Conservation (phyloP, 2,797 vertebrate species). For the Tragelaphus oryx region DNA sequence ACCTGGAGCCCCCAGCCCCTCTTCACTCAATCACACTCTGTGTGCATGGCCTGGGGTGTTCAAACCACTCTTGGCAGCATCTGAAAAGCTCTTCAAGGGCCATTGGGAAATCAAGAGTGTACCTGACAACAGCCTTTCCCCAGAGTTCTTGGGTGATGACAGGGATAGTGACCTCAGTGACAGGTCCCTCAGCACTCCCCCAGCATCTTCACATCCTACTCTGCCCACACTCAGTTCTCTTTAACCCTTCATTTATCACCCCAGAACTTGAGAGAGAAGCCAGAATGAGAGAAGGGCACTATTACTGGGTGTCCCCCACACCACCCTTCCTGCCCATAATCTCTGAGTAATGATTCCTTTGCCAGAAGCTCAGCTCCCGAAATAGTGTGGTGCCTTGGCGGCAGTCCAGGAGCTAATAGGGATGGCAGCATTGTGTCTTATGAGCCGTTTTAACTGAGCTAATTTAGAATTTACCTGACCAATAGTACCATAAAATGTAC, state of each 20-base stretch:
- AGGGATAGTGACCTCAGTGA: background rate
- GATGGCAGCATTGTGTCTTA: slow-evolving; percentile 63
- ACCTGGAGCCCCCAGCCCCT: background rate
- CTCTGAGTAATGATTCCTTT: slow-evolving; percentile 59
- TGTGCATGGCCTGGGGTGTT: background rate
- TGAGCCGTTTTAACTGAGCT: slow-evolving; percentile 68
- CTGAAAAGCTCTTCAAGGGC: background rate
- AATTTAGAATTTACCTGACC: slow-evolving; percentile 74
- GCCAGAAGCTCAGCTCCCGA: slow-evolving; percentile 43
- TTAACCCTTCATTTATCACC: background rate
- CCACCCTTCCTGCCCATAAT: background rate
- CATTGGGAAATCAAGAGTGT: background rate
- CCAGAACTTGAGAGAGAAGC: background rate
- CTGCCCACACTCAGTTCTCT: background rate
- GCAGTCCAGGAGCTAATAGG: slow-evolving; percentile 65
- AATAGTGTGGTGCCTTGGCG: slow-evolving; percentile 61
- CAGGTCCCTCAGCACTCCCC: background rate
- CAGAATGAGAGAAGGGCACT: background rate
- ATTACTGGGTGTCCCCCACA: background rate
- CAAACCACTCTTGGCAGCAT: background rate
- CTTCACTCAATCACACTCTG: background rate
- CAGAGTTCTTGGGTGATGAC: background rate
- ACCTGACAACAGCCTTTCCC: background rate
- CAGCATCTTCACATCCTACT: background rate
- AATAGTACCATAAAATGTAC: slow-evolving; percentile 60